Percentiles rank a stretch among this genome's conserved stretches.
phyloP scores from a whole-genome alignment of 2,888 invertebrate genomes.

The Oxycera nigricornis region DNA sequence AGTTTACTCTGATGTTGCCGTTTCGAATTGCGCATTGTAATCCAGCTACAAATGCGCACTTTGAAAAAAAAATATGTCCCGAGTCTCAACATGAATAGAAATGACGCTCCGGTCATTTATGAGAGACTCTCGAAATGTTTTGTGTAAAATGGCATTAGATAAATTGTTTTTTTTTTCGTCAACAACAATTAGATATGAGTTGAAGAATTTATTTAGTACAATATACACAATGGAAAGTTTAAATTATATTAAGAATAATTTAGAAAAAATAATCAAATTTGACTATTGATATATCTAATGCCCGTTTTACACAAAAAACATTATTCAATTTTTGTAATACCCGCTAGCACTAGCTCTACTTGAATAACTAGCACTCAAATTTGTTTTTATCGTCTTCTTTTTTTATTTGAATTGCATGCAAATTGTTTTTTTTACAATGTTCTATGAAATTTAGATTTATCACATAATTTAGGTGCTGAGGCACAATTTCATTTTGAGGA shows the following conservation, averaged over 20 bases:
- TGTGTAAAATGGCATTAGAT: background rate
- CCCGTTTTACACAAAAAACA: no score
- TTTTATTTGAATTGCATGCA: background rate
- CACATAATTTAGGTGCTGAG: background rate
- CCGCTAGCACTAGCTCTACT: no score
- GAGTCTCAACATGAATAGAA: conserved; percentile 24
- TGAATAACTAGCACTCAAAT: no score
- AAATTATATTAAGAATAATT: no score
- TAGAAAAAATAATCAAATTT: no score
- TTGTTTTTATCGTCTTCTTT: background rate
- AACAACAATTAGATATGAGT: no score
- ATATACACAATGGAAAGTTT: background rate
- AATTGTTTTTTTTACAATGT: background rate
- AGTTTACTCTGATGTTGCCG: no score
- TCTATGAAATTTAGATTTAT: background rate
- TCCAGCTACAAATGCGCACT: background rate
- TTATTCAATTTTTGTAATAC: no score
- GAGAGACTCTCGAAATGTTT: conserved; percentile 25
- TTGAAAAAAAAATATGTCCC: no score
- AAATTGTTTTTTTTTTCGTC: background rate
- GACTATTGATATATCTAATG: no score
- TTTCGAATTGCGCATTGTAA: no score
- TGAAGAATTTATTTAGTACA: no score
- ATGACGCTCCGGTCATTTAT: conserved; percentile 9
- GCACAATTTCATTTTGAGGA: background rate